Evolutionary conservation across 2,113 vertebrate species (phyloP).

Genomic region (Tylochromis polylepis): DNA sequence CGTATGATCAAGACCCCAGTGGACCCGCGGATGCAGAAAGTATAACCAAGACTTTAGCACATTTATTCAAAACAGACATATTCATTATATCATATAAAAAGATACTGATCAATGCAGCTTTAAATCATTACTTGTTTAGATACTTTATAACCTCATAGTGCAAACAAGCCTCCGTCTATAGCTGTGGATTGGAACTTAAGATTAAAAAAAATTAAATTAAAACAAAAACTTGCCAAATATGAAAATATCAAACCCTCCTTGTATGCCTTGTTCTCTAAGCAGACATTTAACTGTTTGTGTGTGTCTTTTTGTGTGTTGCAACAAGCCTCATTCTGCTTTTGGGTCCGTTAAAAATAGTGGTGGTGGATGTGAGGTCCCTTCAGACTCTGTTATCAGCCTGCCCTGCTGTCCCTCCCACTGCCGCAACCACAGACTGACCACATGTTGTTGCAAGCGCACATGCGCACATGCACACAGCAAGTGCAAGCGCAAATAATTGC

Average conservation of each 20-base stretch:
- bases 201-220: not conserved
- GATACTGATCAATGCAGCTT: not conserved
- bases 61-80: not conserved
- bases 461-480: not conserved
- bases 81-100: not conserved
- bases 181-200: not conserved
- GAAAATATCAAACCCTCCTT: slow-evolving; percentile 26
- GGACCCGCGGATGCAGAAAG: accelerated
- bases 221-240: not conserved
- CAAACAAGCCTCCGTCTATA: not conserved
- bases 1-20: not conserved
- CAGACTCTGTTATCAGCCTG: slow-evolving; percentile 73
- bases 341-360: slow-evolving; percentile 70
- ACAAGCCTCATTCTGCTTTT: slow-evolving; percentile 53
- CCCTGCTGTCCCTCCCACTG: slow-evolving; percentile 65
- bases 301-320: slow-evolving; percentile 34
- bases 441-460: slow-evolving; percentile 26
- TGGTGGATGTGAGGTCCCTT: slow-evolving; percentile 70
- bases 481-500: slow-evolving; percentile 48
- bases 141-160: not conserved
- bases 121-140: not conserved
- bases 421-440: slow-evolving; percentile 69
- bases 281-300: slow-evolving; percentile 23
- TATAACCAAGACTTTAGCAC: not conserved
- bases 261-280: slow-evolving; percentile 30